A percentile compares a stretch with the other conserved stretches of the same genome.
Evolutionary conservation across 2,888 invertebrate species (phyloP).

Genomic region (Balanococcus diminutus): DNA sequence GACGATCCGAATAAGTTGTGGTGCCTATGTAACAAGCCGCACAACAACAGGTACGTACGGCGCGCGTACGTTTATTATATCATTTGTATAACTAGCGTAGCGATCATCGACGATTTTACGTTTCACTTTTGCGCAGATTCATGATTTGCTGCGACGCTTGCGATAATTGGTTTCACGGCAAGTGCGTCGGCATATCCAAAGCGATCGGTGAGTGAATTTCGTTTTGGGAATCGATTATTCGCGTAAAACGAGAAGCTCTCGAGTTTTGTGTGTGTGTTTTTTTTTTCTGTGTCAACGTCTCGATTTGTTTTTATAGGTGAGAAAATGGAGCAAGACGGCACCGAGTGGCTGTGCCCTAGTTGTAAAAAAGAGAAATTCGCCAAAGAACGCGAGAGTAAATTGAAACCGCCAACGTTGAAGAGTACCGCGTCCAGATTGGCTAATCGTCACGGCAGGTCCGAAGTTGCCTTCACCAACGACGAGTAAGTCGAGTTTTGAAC

Average conservation of each 20-base stretch:
- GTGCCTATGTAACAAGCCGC: slow-evolving; percentile 95
- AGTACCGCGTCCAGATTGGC: slow-evolving; percentile 5
- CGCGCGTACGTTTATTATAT: not conserved
- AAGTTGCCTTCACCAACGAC: not conserved
- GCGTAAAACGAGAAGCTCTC: not conserved
- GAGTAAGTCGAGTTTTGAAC: not conserved
- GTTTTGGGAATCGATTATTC: not conserved
- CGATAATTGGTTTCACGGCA: slow-evolving; percentile 98
- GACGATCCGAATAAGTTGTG: slow-evolving; percentile 92
- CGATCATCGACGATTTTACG: too few species aligned
- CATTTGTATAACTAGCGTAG: not conserved
- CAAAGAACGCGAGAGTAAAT: slow-evolving; percentile 58
- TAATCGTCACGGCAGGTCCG: not conserved
- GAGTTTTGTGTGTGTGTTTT: not conserved
- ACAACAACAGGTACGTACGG: slow-evolving; percentile 71
- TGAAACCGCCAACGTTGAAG: not conserved
- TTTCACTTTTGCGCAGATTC: slow-evolving; percentile 66
- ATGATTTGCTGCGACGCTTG: slow-evolving; percentile 98
- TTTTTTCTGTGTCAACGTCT: too few species aligned
- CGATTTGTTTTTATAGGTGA: slow-evolving; percentile 66
- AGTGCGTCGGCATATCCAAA: slow-evolving; percentile 91
- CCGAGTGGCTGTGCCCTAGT: slow-evolving; percentile 88
- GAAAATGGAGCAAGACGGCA: slow-evolving; percentile 87
- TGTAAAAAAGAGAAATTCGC: slow-evolving; percentile 68
- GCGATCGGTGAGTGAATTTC: slow-evolving; percentile 71